Evolutionary conservation across 1,140 invertebrate genomes (phyloP), one percentile per base, ranked within the genome.

Genomic region (Drusus annulatus): DNA sequence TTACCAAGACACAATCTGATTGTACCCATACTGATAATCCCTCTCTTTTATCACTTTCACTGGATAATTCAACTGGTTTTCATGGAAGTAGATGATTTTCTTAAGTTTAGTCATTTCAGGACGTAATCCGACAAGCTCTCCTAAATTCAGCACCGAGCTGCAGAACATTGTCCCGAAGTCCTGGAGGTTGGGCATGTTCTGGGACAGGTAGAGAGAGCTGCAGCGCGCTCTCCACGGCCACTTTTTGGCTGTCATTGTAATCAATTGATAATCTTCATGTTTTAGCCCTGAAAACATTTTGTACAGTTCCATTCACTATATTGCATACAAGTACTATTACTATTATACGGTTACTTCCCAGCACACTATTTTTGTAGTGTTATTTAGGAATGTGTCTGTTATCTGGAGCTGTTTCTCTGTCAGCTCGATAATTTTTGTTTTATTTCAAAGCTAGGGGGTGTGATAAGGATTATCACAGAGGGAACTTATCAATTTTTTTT

Each of bases 31-130:
- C 85, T 96, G 95, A 82, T 94, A 94, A 85, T 96, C 94, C 82
- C 94, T 87, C 45, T 93, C 90, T 84, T 95, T 92, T 3, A 91
- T 88, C 78, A 93, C 90, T 78, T 90, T 86, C 10, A 94, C 91
- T 1, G 95, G 95, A 88, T 95, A 96, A 0, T 92, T 87, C 25
- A 96, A 86, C 86, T 96, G 94, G 86, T 96, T 96, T 88, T 96
- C 95, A 87, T 96, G 95, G 84, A 96, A 95, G 85, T 95, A 96
- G 1, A 95, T 85, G 50, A 95, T 90, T 87, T 95, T 96, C 17
- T 90, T 89, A 23, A 92, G 85, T 2, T 78, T 76, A 3, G 84
- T 85, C 3, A 96, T 86, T 86, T 95, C 93, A 16, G 92, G 92
- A 74, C 94, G 86, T 1, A 95, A 84, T 0, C 93, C 93, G 21